phyloP scores from a whole-genome alignment of 2,113 vertebrate species.

The Plestiodon gilberti region DNA sequence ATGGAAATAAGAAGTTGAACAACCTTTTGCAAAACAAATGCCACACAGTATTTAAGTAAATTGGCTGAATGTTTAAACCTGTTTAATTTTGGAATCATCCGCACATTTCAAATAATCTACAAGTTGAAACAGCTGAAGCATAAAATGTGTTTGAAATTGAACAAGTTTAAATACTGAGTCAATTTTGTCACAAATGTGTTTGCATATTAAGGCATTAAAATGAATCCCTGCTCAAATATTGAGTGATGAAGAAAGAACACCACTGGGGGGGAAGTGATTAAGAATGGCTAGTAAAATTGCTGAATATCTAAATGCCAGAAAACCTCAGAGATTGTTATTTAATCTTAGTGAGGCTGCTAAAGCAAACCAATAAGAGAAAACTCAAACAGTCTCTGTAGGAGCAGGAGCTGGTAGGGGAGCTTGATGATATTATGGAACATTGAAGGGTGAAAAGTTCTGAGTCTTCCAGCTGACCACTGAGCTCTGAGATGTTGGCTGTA shows the following conservation, averaged over 20 bases:
- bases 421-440: neutral
- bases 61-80: constrained; percentile 73
- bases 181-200: constrained; percentile 70
- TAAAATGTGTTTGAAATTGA: constrained; percentile 69
- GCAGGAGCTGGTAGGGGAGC: neutral
- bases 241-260: constrained; percentile 58
- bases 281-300: constrained; percentile 60
- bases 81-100: constrained; percentile 77
- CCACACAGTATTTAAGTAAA: constrained; percentile 64
- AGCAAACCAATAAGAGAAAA: constrained; percentile 43
- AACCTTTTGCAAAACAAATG: constrained; percentile 69
- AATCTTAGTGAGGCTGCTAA: constrained; percentile 50
- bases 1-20: constrained; percentile 22
- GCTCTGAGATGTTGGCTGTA: neutral
- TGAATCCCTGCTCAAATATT: constrained; percentile 66
- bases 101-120: constrained; percentile 72
- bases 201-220: constrained; percentile 68
- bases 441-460: neutral
- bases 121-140: constrained; percentile 70
- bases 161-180: constrained; percentile 72
- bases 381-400: neutral
- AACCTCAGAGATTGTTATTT: constrained; percentile 53
- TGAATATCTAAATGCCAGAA: constrained; percentile 51
- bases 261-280: constrained; percentile 60
- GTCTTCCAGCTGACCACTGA: neutral